These are phyloP conservation scores for Gadopsis bispinosus DNA, from an alignment of 2,797 vertebrate species.

Conservation along the genomic window DNA sequence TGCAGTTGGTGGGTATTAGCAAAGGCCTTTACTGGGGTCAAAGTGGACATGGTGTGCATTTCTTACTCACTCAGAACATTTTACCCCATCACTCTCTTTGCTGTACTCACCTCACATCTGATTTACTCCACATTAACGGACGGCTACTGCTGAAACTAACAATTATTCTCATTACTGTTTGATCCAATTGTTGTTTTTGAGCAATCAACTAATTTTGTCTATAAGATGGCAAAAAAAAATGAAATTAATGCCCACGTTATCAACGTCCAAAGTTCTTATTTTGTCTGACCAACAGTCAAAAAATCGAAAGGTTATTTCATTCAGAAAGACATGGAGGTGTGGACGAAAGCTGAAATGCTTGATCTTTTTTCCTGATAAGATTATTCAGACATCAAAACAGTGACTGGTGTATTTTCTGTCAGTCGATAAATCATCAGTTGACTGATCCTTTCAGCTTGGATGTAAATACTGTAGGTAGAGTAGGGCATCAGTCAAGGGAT, in stretches of 20 bases:
- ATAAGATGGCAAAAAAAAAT: neutral
- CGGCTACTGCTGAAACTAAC: neutral
- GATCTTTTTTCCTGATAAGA: neutral
- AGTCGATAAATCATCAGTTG: neutral
- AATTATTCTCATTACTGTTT: neutral
- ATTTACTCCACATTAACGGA: neutral
- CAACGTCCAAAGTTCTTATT: neutral
- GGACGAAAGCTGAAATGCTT: neutral
- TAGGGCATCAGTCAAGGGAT: neutral
- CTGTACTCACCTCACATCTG: neutral
- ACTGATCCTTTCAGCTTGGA: neutral
- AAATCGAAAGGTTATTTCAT: neutral
- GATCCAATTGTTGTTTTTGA: neutral
- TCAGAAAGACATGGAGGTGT: too few species aligned
- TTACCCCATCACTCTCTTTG: constrained; percentile 18
- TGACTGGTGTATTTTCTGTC: neutral
- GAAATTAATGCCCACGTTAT: neutral
- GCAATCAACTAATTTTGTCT: neutral
- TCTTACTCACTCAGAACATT: constrained; percentile 38
- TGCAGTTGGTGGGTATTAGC: constrained; percentile 79
- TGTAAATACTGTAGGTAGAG: neutral
- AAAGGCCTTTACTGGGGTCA: constrained; percentile 63
- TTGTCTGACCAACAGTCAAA: neutral
- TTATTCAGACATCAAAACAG: neutral
- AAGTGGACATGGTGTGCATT: constrained; percentile 59